A percentile compares a stretch with the other conserved stretches of the same genome.
Conservation (phyloP, 2,797 vertebrate genomes). For the Dicrostonyx torquatus region DNA sequence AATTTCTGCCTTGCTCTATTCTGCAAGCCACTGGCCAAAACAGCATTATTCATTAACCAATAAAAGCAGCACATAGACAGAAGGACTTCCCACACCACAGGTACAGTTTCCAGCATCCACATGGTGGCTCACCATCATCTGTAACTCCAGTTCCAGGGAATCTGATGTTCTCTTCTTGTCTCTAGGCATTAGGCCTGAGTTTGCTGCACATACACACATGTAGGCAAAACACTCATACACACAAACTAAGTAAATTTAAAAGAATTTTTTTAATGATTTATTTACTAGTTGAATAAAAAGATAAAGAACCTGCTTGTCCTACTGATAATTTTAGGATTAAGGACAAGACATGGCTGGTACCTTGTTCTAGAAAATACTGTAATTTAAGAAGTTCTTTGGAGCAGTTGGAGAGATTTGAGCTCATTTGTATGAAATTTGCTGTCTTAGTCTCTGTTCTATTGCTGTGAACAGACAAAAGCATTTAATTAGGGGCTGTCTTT, state of each 20-base stretch:
- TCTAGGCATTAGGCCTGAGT: not conserved
- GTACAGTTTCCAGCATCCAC: not conserved
- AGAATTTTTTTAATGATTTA: not conserved
- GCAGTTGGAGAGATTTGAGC: not conserved
- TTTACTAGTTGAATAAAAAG: constrained; percentile 21
- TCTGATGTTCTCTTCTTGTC: not conserved
- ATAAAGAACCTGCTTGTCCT: not conserved
- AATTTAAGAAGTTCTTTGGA: constrained; percentile 22
- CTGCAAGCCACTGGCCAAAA: too few relatives aligned
- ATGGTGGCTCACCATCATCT: not conserved
- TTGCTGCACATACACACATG: too few relatives aligned
- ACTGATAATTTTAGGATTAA: not conserved
- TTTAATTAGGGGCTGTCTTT: not conserved
- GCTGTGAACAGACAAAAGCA: not conserved
- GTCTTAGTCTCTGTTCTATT: not conserved
- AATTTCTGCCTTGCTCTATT: too few relatives aligned
- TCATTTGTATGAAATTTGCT: not conserved
- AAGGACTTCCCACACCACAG: too few relatives aligned
- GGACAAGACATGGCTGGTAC: not conserved
- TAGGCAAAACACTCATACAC: not conserved
- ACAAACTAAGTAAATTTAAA: not conserved
- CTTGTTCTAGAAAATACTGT: constrained; percentile 10
- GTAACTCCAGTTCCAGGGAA: not conserved
- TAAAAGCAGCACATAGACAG: too few relatives aligned
- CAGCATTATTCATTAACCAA: too few relatives aligned